A percentile compares a stretch with the other conserved stretches of the same genome.
These are phyloP conservation scores for Thaleichthys pacificus DNA, from an alignment of 2,797 vertebrate genomes.

Conservation along the genomic window DNA sequence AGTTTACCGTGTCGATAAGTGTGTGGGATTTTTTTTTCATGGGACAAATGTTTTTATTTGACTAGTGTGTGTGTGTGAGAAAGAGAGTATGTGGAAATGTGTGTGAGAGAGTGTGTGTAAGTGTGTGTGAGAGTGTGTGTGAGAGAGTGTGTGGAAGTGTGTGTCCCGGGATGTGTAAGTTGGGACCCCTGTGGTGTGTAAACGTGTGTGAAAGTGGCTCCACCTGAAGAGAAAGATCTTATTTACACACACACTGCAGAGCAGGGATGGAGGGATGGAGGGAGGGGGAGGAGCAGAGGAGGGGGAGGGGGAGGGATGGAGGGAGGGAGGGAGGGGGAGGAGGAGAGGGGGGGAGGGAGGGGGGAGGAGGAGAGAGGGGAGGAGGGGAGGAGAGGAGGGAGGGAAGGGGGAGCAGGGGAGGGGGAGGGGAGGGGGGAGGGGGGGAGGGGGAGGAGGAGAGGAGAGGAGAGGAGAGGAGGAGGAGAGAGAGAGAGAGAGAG, in stretches of 20 bases:
- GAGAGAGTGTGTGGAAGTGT: too few relatives aligned
- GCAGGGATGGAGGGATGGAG: not conserved
- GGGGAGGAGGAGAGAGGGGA: not conserved
- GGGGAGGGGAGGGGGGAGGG: not conserved
- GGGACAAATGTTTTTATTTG: too few relatives aligned
- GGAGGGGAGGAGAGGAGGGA: too few relatives aligned
- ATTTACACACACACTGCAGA: not conserved
- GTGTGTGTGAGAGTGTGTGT: too few relatives aligned
- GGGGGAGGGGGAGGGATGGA: not conserved
- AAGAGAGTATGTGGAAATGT: too few relatives aligned
- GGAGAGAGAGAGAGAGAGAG: not conserved
- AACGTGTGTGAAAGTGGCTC: conserved; percentile 45
- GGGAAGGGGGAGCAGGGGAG: too few relatives aligned
- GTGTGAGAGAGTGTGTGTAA: too few relatives aligned
- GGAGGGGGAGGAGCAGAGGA: not conserved
- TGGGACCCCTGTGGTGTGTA: conserved; percentile 36
- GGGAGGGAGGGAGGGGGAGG: not conserved
- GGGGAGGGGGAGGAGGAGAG: not conserved
- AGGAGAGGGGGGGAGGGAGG: not conserved
- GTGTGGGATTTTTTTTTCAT: not conserved
- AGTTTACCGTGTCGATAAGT: not conserved
- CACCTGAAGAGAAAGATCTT: conserved; percentile 26
- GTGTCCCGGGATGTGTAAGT: conserved; percentile 19
- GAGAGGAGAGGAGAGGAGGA: too few relatives aligned
- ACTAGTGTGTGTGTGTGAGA: too few relatives aligned